Conservation (phyloP, 2,113 vertebrate genomes). For the Puma concolor region DNA sequence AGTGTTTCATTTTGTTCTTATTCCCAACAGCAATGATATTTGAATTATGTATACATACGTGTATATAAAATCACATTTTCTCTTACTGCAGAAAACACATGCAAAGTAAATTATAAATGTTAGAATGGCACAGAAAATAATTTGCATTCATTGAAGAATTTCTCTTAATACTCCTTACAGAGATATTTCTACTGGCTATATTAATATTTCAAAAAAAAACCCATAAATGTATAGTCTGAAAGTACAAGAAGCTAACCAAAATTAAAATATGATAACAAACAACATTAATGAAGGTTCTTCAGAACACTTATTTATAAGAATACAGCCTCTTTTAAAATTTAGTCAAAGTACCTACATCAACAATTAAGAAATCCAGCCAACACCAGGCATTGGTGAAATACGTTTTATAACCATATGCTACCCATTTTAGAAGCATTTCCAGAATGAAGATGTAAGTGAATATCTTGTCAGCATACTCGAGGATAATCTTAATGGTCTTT, state of each 20-base stretch:
- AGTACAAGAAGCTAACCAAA: not conserved
- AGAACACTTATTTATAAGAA: slow-evolving; percentile 2
- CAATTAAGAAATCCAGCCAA: slow-evolving; percentile 99
- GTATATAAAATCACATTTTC: not conserved
- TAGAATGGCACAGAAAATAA: not conserved
- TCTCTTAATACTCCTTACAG: not conserved
- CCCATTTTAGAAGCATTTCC: slow-evolving; percentile 99
- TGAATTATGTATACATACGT: not conserved
- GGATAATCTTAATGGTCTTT: slow-evolving; percentile 90
- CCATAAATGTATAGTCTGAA: not conserved
- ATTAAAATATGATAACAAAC: not conserved
- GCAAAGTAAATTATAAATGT: not conserved
- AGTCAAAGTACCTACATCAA: slow-evolving; percentile 91
- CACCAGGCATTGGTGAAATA: slow-evolving; percentile 99
- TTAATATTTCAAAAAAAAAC: slow-evolving; percentile 20
- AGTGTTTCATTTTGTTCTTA: not conserved
- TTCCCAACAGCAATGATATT: not conserved
- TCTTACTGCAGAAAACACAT: not conserved
- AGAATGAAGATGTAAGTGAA: slow-evolving; percentile 98
- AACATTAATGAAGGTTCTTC: not conserved
- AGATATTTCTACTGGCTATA: not conserved
- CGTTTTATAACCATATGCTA: slow-evolving; percentile 97
- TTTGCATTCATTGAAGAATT: not conserved
- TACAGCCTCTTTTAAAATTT: slow-evolving; percentile 4
- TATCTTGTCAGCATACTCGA: slow-evolving; percentile 97